phyloP scores from a whole-genome alignment of 2,113 vertebrate species.

The Dendropsophus ebraccatus region DNA sequence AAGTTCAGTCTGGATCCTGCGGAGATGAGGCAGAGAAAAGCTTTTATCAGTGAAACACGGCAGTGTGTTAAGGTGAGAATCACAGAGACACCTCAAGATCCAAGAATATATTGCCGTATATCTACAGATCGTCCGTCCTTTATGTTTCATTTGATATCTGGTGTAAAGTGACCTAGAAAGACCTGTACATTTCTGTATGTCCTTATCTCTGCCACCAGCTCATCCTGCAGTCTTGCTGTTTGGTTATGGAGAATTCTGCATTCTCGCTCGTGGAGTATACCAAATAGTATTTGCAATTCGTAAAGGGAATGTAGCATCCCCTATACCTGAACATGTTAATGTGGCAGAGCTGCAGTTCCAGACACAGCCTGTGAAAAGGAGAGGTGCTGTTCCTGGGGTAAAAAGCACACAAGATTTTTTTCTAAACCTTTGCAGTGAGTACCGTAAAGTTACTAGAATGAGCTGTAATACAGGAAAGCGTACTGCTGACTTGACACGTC shows the following conservation, averaged over 20 bases:
- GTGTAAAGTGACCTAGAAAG: not conserved
- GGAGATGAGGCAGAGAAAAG: constrained; percentile 89
- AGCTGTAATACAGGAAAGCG: too few relatives aligned
- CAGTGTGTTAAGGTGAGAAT: constrained; percentile 87
- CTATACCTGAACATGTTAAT: too few relatives aligned
- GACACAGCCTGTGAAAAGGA: not conserved
- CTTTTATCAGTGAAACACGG: constrained; percentile 91
- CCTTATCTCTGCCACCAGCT: not conserved
- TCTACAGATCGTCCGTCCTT: not conserved
- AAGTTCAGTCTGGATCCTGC: constrained; percentile 93
- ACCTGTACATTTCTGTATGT: not conserved
- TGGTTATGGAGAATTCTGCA: too few relatives aligned
- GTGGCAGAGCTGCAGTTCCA: not conserved
- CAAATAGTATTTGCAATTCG: too few relatives aligned
- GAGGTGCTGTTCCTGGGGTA: not conserved
- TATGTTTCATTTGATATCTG: not conserved
- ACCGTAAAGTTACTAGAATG: too few relatives aligned
- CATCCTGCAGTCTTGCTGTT: too few relatives aligned
- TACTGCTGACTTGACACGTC: too few relatives aligned
- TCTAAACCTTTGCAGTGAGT: too few relatives aligned
- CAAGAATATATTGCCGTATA: not conserved
- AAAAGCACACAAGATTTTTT: not conserved
- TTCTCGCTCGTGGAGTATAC: too few relatives aligned
- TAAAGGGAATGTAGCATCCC: too few relatives aligned
- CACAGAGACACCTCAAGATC: not conserved